Evolutionary conservation across 2,113 vertebrate genomes (phyloP).

Genomic region (Malurus elegans): DNA sequence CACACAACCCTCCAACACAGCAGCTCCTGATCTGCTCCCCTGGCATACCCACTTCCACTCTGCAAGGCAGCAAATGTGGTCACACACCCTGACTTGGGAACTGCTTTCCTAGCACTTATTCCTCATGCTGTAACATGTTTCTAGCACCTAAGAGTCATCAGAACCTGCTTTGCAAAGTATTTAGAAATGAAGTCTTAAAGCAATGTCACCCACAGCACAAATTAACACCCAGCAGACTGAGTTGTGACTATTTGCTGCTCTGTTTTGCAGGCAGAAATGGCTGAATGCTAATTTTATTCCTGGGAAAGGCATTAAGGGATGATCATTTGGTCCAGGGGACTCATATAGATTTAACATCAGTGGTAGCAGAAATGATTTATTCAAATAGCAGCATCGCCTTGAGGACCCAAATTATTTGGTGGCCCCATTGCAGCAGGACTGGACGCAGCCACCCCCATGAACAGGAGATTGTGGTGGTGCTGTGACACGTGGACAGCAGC

Average conservation of each 20-base stretch:
- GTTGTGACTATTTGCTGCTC: neutral
- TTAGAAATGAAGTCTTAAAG: conserved; percentile 37
- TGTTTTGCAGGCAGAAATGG: neutral
- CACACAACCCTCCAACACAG: neutral
- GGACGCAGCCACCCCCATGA: neutral
- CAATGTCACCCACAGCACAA: conserved; percentile 11
- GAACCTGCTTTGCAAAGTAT: conserved; percentile 31
- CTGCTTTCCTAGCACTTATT: conserved; percentile 48
- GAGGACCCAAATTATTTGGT: neutral
- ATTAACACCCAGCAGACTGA: neutral
- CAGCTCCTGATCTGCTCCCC: neutral
- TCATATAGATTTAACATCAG: neutral
- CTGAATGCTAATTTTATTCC: neutral
- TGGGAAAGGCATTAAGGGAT: neutral
- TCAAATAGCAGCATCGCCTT: neutral
- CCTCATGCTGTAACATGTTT: conserved; percentile 28
- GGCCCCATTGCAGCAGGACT: neutral
- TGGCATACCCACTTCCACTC: neutral
- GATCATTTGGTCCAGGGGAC: neutral
- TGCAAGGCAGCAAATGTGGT: conserved; percentile 8
- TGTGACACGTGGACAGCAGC: neutral
- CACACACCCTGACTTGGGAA: conserved; percentile 53
- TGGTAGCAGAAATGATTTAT: neutral
- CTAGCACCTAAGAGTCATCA: conserved; percentile 7
- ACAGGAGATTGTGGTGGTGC: neutral